Conservation (phyloP, 1,140 invertebrate species). For the Augochlora pura region DNA sequence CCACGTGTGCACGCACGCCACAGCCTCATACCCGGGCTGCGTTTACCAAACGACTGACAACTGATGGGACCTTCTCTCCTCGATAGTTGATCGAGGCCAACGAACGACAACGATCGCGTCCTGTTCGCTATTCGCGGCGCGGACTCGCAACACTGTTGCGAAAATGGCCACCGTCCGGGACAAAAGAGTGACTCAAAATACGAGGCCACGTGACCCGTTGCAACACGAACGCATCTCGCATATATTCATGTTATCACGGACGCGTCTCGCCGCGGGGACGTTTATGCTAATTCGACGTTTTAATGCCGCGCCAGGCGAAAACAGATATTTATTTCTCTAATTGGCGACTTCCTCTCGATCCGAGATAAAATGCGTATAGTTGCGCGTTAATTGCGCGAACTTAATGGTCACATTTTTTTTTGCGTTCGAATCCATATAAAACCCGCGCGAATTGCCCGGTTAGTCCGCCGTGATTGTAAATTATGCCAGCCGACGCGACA, state of each 20-base stretch:
- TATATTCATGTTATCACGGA: not conserved
- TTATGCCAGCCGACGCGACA: no score
- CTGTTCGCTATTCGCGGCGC: not conserved
- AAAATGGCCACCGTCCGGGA: not conserved
- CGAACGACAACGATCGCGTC: not conserved
- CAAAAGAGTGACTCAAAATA: not conserved
- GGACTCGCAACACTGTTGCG: not conserved
- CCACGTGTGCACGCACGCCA: not conserved
- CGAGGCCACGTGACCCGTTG: not conserved
- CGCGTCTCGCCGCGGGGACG: no score
- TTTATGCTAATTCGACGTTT: no score
- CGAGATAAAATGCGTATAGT: no score
- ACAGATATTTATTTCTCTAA: no score
- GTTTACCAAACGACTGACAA: constrained; percentile 18
- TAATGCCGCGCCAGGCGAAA: no score
- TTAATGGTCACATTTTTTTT: no score
- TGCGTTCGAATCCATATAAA: no score
- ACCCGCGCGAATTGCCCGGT: no score
- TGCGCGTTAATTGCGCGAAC: no score
- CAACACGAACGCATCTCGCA: not conserved
- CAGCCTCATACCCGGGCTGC: not conserved
- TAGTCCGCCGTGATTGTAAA: no score
- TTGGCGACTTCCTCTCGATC: no score
- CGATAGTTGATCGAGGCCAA: not conserved
- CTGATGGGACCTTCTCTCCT: not conserved